Conservation (phyloP, 2,888 invertebrate genomes). For the Eurytoma californica region DNA sequence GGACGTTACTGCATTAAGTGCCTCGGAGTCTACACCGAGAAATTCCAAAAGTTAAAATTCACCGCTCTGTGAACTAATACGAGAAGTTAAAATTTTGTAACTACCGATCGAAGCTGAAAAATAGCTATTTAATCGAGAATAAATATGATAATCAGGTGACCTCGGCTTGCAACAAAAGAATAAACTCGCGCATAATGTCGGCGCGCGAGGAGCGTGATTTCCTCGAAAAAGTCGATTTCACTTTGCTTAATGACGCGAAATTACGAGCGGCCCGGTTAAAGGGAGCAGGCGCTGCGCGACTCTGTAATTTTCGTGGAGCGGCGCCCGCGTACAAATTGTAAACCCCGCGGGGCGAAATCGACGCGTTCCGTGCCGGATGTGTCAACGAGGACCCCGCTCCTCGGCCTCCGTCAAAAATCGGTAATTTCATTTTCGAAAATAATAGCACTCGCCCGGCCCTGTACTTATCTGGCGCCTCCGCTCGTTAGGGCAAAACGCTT, state of each 20-base stretch:
- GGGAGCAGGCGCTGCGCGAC: constrained; percentile 23
- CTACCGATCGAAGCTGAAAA: constrained; percentile 15
- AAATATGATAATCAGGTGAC: constrained; percentile 33
- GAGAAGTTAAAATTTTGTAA: too few species aligned
- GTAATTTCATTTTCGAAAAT: constrained; percentile 63
- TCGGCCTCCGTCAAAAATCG: constrained; percentile 49
- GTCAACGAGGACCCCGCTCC: constrained; percentile 35
- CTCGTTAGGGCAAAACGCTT: constrained; percentile 55
- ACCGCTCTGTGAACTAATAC: too few species aligned
- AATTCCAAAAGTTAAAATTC: too few species aligned
- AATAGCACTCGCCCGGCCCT: constrained; percentile 57
- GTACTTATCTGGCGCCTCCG: constrained; percentile 70
- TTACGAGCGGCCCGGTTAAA: constrained; percentile 31
- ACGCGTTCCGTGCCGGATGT: constrained; percentile 3
- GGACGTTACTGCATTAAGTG: too few species aligned
- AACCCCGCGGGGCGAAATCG: not conserved
- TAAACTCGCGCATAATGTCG: not conserved
- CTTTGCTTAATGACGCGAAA: constrained; percentile 50
- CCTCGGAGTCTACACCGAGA: too few species aligned
- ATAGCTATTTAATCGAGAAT: constrained; percentile 35
- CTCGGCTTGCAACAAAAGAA: constrained; percentile 17
- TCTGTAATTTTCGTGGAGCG: constrained; percentile 40
- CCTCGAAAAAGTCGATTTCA: constrained; percentile 55
- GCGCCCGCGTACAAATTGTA: constrained; percentile 3
- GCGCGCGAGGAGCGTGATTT: constrained; percentile 31